These are phyloP conservation scores for Labia minor DNA, from an alignment of 2,888 invertebrate species.

Conservation along the genomic window DNA sequence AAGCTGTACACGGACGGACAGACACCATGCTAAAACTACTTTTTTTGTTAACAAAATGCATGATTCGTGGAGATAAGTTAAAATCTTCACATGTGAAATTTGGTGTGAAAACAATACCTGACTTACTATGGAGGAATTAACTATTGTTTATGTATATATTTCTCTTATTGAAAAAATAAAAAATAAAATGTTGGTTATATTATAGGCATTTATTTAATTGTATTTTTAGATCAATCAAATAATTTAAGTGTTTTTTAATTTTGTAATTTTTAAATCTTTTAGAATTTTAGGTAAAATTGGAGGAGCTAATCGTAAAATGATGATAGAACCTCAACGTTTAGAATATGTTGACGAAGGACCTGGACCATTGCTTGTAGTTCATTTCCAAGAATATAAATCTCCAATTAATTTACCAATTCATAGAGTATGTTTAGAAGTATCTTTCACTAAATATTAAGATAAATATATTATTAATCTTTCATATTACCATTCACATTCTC, in stretches of 20 bases:
- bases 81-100: too few species aligned
- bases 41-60: too few species aligned
- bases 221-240: background rate
- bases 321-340: conserved; percentile 44
- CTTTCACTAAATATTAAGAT: too few species aligned
- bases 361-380: conserved; percentile 38
- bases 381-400: conserved; percentile 38
- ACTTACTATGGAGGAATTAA: too few species aligned
- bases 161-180: too few species aligned
- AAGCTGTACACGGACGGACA: too few species aligned
- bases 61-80: too few species aligned
- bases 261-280: background rate
- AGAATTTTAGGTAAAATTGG: conserved; percentile 52
- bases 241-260: background rate
- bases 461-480: background rate
- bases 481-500: too few species aligned
- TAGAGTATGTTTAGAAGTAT: conserved; percentile 30
- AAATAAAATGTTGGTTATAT: too few species aligned
- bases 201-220: conserved; percentile 17
- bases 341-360: conserved; percentile 38
- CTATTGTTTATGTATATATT: too few species aligned
- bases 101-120: too few species aligned
- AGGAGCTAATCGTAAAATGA: conserved; percentile 47
- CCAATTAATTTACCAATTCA: conserved; percentile 38
- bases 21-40: too few species aligned